A percentile compares a stretch with the other conserved stretches of the same genome.
Evolutionary conservation across 2,113 vertebrate species (phyloP).

Genomic region (Myiozetetes cayanensis): DNA sequence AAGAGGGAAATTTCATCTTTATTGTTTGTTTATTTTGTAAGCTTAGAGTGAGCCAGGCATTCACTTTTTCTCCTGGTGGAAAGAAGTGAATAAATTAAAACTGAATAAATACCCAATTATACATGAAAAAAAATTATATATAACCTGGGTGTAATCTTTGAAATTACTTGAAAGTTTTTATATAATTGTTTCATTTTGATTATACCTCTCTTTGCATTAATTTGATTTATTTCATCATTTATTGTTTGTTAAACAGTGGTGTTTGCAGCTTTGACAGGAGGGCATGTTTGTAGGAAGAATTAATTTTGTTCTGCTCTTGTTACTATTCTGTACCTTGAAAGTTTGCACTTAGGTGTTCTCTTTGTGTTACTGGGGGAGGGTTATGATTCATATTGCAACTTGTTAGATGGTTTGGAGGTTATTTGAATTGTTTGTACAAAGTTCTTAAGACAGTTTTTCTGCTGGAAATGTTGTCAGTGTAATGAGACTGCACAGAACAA

Average conservation of each 20-base stretch:
- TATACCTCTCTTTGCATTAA: background rate
- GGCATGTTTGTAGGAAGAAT: background rate
- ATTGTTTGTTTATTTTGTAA: background rate
- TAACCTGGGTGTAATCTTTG: background rate
- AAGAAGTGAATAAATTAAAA: background rate
- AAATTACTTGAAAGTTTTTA: background rate
- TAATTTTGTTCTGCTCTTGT: background rate
- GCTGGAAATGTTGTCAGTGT: background rate
- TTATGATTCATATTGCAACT: background rate
- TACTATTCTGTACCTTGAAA: background rate
- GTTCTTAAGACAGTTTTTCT: background rate
- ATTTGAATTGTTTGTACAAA: background rate
- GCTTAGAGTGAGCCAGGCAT: background rate
- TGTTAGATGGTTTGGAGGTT: background rate
- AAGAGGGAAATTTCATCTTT: background rate
- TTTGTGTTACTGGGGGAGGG: background rate
- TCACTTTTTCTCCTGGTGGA: background rate
- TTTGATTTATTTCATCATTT: slow-evolving; percentile 7
- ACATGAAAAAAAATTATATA: background rate
- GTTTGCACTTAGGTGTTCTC: background rate
- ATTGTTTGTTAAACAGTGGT: background rate
- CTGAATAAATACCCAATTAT: background rate
- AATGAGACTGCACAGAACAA: background rate
- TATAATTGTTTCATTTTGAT: background rate
- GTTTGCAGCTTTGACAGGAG: background rate